phyloP scores from a whole-genome alignment of 1,140 invertebrate species.

The Cydia pomonella region DNA sequence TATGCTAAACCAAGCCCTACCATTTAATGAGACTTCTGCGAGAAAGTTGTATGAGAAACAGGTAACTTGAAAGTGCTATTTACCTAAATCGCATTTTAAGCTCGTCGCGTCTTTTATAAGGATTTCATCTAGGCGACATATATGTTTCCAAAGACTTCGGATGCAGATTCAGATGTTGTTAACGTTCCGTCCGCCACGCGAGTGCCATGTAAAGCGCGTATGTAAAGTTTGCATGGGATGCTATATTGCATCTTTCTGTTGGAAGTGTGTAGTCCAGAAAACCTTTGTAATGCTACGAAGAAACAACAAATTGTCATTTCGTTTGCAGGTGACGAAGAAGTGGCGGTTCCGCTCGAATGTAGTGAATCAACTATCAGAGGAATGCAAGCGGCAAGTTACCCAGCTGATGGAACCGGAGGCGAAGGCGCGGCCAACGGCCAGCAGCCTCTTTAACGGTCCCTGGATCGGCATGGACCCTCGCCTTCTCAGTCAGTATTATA shows the following conservation, averaged over 20 bases:
- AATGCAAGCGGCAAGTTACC: conserved; percentile 81
- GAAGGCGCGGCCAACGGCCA: conserved; percentile 81
- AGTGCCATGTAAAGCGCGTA: too few species aligned
- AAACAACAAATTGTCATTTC: not conserved
- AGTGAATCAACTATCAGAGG: conserved; percentile 69
- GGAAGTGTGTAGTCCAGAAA: too few species aligned
- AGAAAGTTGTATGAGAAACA: conserved; percentile 87
- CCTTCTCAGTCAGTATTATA: conserved; percentile 62
- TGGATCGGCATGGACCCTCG: conserved; percentile 84
- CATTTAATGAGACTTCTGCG: conserved; percentile 89
- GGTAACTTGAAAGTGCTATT: conserved; percentile 43
- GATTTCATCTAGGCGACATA: too few species aligned
- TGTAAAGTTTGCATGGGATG: too few species aligned
- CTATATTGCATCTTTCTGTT: too few species aligned
- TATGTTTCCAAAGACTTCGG: too few species aligned
- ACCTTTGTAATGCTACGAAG: not conserved
- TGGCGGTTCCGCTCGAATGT: conserved; percentile 85
- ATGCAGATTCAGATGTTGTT: too few species aligned
- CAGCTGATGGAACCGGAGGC: conserved; percentile 86
- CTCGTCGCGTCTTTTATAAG: too few species aligned
- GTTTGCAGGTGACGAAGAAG: conserved; percentile 77
- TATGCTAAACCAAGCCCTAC: conserved; percentile 90
- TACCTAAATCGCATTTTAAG: too few species aligned
- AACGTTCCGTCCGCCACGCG: too few species aligned
- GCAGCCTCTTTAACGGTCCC: conserved; percentile 78